Percentiles rank a stretch among this genome's conserved stretches.
These are phyloP conservation scores for Colletes collaris DNA, from an alignment of 2,888 invertebrate species.

Conservation along the genomic window DNA sequence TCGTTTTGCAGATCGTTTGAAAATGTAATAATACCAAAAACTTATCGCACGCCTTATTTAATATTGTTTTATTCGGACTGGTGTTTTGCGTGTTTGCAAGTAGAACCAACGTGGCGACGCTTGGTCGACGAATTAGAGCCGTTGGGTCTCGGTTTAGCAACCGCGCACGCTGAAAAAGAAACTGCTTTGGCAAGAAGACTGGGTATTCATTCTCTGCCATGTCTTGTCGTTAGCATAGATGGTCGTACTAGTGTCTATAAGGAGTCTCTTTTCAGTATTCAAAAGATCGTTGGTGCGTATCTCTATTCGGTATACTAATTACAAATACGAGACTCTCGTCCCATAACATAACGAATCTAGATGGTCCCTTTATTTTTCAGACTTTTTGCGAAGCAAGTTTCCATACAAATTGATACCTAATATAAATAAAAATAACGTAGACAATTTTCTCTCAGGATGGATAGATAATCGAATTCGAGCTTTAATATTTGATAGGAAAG, in stretches of 20 bases:
- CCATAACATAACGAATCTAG: neutral
- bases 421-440: slow-evolving; percentile 89
- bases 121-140: slow-evolving; percentile 94
- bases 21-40: slow-evolving; percentile 93
- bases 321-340: neutral
- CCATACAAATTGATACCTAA: slow-evolving; percentile 91
- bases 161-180: slow-evolving; percentile 94
- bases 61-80: slow-evolving; percentile 97
- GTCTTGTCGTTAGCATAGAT: slow-evolving; percentile 91
- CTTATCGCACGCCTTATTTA: slow-evolving; percentile 91
- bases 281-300: slow-evolving; percentile 90
- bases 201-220: slow-evolving; percentile 92
- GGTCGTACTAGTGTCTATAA: slow-evolving; percentile 94
- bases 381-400: slow-evolving; percentile 94
- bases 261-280: slow-evolving; percentile 90
- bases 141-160: slow-evolving; percentile 91
- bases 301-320: neutral
- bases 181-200: slow-evolving; percentile 90
- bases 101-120: slow-evolving; percentile 93
- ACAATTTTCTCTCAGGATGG: slow-evolving; percentile 93
- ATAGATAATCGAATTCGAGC: slow-evolving; percentile 96
- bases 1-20: slow-evolving; percentile 89
- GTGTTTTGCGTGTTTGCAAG: slow-evolving; percentile 95
- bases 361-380: slow-evolving; percentile 81
- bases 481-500: slow-evolving; percentile 92